Evolutionary conservation across 1,140 invertebrate species (phyloP).

Genomic region (Teleopsis dalmanni): DNA sequence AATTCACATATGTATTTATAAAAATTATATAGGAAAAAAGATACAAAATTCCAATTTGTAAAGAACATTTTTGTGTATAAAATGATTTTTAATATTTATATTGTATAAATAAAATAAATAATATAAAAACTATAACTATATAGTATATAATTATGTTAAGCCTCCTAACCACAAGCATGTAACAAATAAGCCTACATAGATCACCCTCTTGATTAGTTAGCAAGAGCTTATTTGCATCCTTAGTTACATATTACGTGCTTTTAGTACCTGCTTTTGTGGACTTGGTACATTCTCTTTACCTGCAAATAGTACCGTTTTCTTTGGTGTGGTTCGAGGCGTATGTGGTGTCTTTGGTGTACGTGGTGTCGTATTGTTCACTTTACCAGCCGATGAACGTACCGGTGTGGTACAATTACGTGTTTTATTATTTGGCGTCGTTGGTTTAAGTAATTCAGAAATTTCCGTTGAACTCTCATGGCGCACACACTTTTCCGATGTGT

Average conservation of each 20-base stretch:
- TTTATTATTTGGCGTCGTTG: slow-evolving; percentile 20
- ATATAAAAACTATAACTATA: too few relatives aligned
- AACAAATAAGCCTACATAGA: too few relatives aligned
- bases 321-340: slow-evolving; percentile 32
- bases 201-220: too few relatives aligned
- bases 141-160: too few relatives aligned
- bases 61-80: too few relatives aligned
- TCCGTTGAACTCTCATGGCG: slow-evolving; percentile 33
- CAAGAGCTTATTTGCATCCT: too few relatives aligned
- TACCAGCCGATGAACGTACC: slow-evolving; percentile 8
- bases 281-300: slow-evolving; percentile 39
- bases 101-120: too few relatives aligned
- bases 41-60: too few relatives aligned
- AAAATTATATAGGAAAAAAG: too few relatives aligned
- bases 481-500: slow-evolving; percentile 33
- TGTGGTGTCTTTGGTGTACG: slow-evolving; percentile 23
- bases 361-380: slow-evolving; percentile 19
- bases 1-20: too few relatives aligned
- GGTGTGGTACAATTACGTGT: slow-evolving; percentile 20
- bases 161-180: too few relatives aligned
- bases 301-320: slow-evolving; percentile 32
- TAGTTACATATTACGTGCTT: slow-evolving; percentile 35
- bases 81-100: too few relatives aligned
- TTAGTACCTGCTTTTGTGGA: slow-evolving; percentile 41
- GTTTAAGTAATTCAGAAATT: slow-evolving; percentile 26